Evolutionary conservation across 1,140 invertebrate genomes (phyloP).

Genomic region (Formica selysi): DNA sequence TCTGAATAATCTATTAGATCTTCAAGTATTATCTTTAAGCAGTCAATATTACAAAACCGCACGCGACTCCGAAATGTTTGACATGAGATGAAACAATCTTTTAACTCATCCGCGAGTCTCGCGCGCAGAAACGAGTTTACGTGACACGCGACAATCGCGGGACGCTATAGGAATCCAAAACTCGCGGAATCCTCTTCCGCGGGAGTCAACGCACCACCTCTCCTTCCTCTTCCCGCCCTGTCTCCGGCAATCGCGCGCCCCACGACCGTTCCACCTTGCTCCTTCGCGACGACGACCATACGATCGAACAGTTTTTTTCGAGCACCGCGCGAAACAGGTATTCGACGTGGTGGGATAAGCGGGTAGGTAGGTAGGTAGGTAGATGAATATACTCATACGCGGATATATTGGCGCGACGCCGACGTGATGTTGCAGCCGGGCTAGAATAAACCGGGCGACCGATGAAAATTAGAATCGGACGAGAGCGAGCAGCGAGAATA

Average conservation of each 20-base stretch:
- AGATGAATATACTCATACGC: constrained; percentile 9
- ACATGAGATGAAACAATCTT: neutral
- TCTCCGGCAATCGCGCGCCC: constrained; percentile 8
- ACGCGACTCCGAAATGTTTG: neutral
- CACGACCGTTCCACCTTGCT: constrained; percentile 41
- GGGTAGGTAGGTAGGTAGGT: neutral
- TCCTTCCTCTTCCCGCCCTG: neutral
- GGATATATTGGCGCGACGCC: constrained; percentile 42
- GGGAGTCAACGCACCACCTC: constrained; percentile 65
- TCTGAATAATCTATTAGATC: neutral
- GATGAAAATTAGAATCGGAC: constrained; percentile 25
- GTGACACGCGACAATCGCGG: constrained; percentile 33
- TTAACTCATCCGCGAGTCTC: neutral
- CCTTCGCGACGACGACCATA: constrained; percentile 51
- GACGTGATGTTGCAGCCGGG: constrained; percentile 7
- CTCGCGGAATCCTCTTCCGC: constrained; percentile 66
- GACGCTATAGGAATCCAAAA: constrained; percentile 72
- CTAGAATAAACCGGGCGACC: constrained; percentile 47
- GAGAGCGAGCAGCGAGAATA: neutral
- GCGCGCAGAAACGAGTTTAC: constrained; percentile 65
- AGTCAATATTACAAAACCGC: neutral
- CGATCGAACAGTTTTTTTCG: constrained; percentile 71
- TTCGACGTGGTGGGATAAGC: constrained; percentile 58
- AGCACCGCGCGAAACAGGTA: constrained; percentile 70
- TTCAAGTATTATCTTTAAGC: neutral